These are phyloP conservation scores for Cheirogaleus major DNA, from an alignment of 2,797 vertebrate genomes.

Conservation along the genomic window DNA sequence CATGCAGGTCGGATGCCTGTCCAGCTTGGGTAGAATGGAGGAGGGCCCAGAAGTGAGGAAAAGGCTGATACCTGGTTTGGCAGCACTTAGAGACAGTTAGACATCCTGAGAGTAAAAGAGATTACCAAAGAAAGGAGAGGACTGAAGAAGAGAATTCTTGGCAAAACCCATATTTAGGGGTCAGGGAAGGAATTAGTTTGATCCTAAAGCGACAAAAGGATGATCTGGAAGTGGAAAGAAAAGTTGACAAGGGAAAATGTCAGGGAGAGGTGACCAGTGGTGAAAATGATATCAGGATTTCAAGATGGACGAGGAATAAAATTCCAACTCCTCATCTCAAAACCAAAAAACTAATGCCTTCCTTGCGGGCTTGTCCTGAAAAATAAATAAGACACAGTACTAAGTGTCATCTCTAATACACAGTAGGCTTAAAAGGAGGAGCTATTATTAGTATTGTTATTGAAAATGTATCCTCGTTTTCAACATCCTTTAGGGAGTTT, in stretches of 20 bases:
- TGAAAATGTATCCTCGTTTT: constrained; percentile 38
- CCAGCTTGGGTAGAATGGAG: neutral
- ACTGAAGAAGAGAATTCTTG: neutral
- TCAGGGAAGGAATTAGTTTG: neutral
- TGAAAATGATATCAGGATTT: neutral
- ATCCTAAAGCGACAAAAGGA: neutral
- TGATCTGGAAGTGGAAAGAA: neutral
- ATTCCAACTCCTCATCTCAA: neutral
- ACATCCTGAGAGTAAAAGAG: neutral
- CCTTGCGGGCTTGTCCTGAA: neutral
- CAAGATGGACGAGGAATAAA: neutral
- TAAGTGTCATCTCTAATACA: neutral
- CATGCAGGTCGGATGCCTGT: neutral
- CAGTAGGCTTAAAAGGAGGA: neutral
- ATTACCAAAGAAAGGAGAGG: neutral
- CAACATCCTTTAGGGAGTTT: neutral
- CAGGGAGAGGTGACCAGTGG: neutral
- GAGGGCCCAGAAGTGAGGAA: neutral
- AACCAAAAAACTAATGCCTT: neutral
- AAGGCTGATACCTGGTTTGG: neutral
- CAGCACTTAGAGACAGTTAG: neutral
- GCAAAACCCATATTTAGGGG: fast-evolving
- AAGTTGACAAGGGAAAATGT: neutral
- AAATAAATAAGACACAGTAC: neutral
- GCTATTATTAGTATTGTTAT: neutral